phyloP scores from a whole-genome alignment of 2,113 vertebrate genomes.

The Rafetus swinhoei region DNA sequence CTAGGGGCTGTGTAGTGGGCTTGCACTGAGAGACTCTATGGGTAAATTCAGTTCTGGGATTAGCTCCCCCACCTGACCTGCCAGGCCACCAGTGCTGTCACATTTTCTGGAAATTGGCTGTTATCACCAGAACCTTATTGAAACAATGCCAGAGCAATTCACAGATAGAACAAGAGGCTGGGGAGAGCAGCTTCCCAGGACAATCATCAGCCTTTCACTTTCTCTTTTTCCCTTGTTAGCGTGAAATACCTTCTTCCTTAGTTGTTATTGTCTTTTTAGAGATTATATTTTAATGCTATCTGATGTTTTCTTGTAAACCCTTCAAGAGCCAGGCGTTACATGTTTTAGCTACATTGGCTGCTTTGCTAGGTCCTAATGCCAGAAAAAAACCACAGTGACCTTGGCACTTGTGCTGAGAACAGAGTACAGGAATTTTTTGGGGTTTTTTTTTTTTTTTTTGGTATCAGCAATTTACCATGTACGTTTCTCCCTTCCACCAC shows the following conservation, averaged over 20 bases:
- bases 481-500: conserved; percentile 15
- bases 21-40: neutral
- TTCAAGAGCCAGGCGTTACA: neutral
- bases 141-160: neutral
- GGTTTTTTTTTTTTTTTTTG: neutral
- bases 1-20: neutral
- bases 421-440: neutral
- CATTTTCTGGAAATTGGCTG: neutral
- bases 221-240: neutral
- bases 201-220: neutral
- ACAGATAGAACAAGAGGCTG: neutral
- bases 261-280: neutral
- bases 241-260: neutral
- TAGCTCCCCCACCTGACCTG: fast-evolving
- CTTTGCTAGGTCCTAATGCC: conserved; percentile 40
- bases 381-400: conserved; percentile 65
- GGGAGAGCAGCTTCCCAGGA: neutral
- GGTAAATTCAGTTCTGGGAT: neutral
- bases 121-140: neutral
- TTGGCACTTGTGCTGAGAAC: conserved; percentile 64
- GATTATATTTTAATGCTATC: neutral
- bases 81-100: fast-evolving
- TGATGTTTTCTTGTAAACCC: neutral
- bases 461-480: conserved; percentile 50
- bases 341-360: conserved; percentile 42